A percentile compares a stretch with the other conserved stretches of the same genome.
Conservation (phyloP, 2,113 vertebrate genomes). For the Silurus meridionalis region DNA sequence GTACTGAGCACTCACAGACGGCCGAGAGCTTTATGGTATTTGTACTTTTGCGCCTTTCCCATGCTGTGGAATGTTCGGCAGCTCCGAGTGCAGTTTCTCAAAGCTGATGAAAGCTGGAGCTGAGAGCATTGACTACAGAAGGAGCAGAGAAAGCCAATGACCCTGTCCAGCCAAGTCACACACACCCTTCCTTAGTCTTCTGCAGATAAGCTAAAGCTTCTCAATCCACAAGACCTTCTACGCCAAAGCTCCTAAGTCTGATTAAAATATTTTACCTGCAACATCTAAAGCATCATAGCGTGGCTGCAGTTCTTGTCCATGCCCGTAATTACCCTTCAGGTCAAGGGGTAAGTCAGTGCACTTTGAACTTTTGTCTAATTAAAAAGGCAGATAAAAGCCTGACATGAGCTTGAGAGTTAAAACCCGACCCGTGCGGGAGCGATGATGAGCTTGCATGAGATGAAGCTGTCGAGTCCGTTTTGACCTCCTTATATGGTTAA, state of each 20-base stretch:
- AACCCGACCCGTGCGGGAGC: neutral
- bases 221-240: slow-evolving; percentile 58
- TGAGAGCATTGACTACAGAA: slow-evolving; percentile 11
- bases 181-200: neutral
- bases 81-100: slow-evolving; percentile 20
- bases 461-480: neutral
- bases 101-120: slow-evolving; percentile 32
- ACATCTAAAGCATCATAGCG: neutral
- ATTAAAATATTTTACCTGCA: slow-evolving; percentile 45
- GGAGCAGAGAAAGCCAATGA: slow-evolving; percentile 26
- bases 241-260: slow-evolving; percentile 53
- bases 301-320: slow-evolving; percentile 32
- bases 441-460: neutral
- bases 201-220: slow-evolving; percentile 49
- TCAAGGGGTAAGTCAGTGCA: slow-evolving; percentile 52
- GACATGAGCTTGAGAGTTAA: slow-evolving; percentile 22
- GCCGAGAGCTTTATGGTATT: slow-evolving; percentile 27
- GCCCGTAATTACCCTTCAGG: slow-evolving; percentile 54
- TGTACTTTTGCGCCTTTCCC: slow-evolving; percentile 28
- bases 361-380: slow-evolving; percentile 27
- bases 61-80: slow-evolving; percentile 42
- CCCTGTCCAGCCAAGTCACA: slow-evolving; percentile 5
- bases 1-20: slow-evolving; percentile 17
- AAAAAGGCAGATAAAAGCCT: neutral
- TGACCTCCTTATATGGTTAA: slow-evolving; percentile 19